These are phyloP conservation scores for Pogonocherus hispidulus DNA, from an alignment of 2,888 invertebrate genomes.

Conservation along the genomic window DNA sequence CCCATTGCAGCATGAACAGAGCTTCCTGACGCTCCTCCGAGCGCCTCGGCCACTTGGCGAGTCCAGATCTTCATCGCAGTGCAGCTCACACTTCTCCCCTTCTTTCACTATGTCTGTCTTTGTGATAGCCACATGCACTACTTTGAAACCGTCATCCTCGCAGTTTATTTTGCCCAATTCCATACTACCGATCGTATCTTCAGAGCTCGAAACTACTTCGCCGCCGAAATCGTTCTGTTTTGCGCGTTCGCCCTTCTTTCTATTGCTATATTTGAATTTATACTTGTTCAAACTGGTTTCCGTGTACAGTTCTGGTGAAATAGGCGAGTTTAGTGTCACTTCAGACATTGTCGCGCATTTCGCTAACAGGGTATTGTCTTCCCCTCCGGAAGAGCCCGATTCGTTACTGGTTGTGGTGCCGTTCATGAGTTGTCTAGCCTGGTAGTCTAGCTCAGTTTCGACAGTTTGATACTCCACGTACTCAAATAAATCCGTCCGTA, in stretches of 20 bases:
- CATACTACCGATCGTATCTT: slow-evolving; percentile 63
- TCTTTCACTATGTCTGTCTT: slow-evolving; percentile 58
- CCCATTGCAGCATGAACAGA: slow-evolving; percentile 67
- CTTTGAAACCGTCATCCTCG: slow-evolving; percentile 57
- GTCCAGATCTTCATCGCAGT: slow-evolving; percentile 59
- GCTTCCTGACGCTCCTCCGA: slow-evolving; percentile 63
- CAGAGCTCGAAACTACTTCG: slow-evolving; percentile 63
- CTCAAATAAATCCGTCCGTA: slow-evolving; percentile 66
- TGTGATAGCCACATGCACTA: slow-evolving; percentile 61
- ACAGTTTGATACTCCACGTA: slow-evolving; percentile 64
- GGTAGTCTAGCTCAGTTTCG: slow-evolving; percentile 60
- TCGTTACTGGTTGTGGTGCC: slow-evolving; percentile 60
- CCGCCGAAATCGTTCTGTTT: slow-evolving; percentile 50
- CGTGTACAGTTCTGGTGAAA: slow-evolving; percentile 63
- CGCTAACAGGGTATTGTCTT: slow-evolving; percentile 65
- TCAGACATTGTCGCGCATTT: slow-evolving; percentile 67
- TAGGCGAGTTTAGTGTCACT: slow-evolving; percentile 67
- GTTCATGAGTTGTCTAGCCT: slow-evolving; percentile 61
- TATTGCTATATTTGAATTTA: slow-evolving; percentile 67
- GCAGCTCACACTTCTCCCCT: slow-evolving; percentile 59
- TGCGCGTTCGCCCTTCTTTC: slow-evolving; percentile 62
- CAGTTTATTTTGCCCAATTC: slow-evolving; percentile 56
- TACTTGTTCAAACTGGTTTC: slow-evolving; percentile 64
- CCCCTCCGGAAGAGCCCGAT: slow-evolving; percentile 60
- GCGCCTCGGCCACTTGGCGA: slow-evolving; percentile 63